Base-by-base conservation (phyloP, 92 coral and sea anemone species). In the Palythoa grandis region DNA sequence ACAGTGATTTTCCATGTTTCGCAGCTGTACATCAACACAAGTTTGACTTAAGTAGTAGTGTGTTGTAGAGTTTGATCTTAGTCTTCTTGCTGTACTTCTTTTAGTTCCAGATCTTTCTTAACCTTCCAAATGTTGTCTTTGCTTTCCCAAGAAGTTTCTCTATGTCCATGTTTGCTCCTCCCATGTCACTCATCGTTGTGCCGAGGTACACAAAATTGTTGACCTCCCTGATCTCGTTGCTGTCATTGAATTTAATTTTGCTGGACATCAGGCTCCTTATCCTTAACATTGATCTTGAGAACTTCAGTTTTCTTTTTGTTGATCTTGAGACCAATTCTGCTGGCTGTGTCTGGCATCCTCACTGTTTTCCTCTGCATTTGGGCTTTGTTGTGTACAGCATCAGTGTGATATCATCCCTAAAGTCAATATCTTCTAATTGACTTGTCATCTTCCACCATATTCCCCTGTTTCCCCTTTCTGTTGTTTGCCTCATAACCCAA, bases 141-240 rank as follows among this genome's bases (percentile, higher is more conserved):
- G 70, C 35, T 65, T 65, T 65, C 35, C 70, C 11, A 1, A 65
- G 70, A 65, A 17, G 70, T 65, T 65, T n/a, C n/a, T n/a, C n/a
- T n/a, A n/a, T n/a, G n/a, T n/a, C n/a, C n/a, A n/a, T n/a, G n/a
- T n/a, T n/a, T 65, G 70, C 70, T 7, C 70, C 70, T 0, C 52
- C 35, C 50, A 14, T 74, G 78, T 74, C 52, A 74, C 43, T 74
- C 78, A 74, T 14, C 11, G 52, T 74, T 74, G 78, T 14, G 8
- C 78, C 52, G 50, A 74, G 58, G 50, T 72, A 5, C 14, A 72
- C 15, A 74, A 37, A 74, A 4, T 74, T 52, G 53, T 10, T 43
- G 29, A 74, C 78, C 78, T 74, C 53, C 52, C 78, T 74, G 60
- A 74, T 37, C 78, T 74, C 78, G 53, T n/a, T n/a, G n/a, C n/a